Base-by-base conservation (phyloP, 2,797 vertebrate genomes). In the Typhlichthys subterraneus region DNA sequence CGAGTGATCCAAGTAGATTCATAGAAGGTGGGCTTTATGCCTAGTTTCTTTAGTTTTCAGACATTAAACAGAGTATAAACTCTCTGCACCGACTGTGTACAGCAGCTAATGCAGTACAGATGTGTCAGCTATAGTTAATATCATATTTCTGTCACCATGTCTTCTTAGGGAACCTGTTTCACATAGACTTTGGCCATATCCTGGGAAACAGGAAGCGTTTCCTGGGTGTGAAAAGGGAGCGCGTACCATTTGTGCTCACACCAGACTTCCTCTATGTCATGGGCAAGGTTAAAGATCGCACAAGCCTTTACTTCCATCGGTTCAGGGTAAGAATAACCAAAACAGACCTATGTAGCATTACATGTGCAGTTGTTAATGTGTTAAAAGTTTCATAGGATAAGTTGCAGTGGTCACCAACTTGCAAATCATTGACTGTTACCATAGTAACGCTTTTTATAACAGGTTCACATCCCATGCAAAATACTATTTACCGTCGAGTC, bases 131-230 rank as follows among this genome's bases (percentile, higher is more conserved):
- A 14, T 9, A 55, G 53, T 5, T 3, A 47, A 1, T 45, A 9
- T 54, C 4, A 59, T 42, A 33, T 11, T 46, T 13, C 14, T 10
- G 0, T 47, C 6, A 53, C 31, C 73, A 46, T 12, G 14, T n/a
- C 49, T 50, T 64, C 15, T 46, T 52, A 94, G 93, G 93, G 12
- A 94, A 94, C 69, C 75, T 94, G 62, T 93, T 94, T 67, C 93
- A 94, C 77, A 93, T 94, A 5, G 93, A 94, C 77, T 94, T 94
- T 2, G 93, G 93, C 1, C 93, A 94, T 86, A 94, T 94, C 70
- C 77, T 94, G 72, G 93, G 93, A 0, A 92, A 94, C 85, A 92
- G 73, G 13, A 94, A 94, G 69, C 74, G 72, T 55, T 92, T 94
- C 53, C 73, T 91, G 1, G 92, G 92, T 0, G 57, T 92, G 59